phyloP scores from a whole-genome alignment of 2,113 vertebrate species.

The Oryzias curvinotus region DNA sequence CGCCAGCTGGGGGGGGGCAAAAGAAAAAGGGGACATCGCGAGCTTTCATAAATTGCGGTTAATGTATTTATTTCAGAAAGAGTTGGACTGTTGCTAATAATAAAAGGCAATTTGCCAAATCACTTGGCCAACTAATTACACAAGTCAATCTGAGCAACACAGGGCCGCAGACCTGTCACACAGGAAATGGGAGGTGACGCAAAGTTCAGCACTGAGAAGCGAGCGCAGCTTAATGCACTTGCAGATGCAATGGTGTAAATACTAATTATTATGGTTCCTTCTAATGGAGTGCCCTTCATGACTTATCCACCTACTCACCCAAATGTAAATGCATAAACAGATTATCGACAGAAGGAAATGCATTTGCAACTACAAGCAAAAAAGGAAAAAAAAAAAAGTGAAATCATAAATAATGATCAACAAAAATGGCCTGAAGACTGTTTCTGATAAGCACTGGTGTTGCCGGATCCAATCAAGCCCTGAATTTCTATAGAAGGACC shows the following conservation, averaged over 20 bases:
- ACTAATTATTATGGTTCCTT: conserved; percentile 44
- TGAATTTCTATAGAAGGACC: conserved; percentile 46
- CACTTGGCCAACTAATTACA: conserved; percentile 57
- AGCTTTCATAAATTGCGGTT: conserved; percentile 46
- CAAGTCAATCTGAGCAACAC: conserved; percentile 46
- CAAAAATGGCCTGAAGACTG: conserved; percentile 15
- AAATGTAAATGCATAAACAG: not conserved
- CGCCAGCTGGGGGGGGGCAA: not conserved
- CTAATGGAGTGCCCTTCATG: not conserved
- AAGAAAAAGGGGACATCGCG: conserved; percentile 32
- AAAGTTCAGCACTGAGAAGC: conserved; percentile 52
- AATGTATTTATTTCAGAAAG: conserved; percentile 67
- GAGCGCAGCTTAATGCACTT: conserved; percentile 27
- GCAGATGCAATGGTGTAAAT: conserved; percentile 40
- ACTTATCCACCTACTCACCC: not conserved
- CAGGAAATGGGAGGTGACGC: conserved; percentile 63
- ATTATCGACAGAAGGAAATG: not conserved
- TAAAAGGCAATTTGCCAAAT: conserved; percentile 66
- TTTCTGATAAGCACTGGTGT: conserved; percentile 41
- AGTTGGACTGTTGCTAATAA: conserved; percentile 72
- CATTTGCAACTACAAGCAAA: conserved; percentile 23
- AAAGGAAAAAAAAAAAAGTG: conserved; percentile 21
- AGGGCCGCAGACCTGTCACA: conserved; percentile 50
- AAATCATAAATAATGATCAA: conserved; percentile 31
- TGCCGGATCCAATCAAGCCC: conserved; percentile 42